A percentile compares a stretch with the other conserved stretches of the same genome.
Evolutionary conservation across 1,140 invertebrate genomes (phyloP).

Genomic region (Aphidius gifuensis): DNA sequence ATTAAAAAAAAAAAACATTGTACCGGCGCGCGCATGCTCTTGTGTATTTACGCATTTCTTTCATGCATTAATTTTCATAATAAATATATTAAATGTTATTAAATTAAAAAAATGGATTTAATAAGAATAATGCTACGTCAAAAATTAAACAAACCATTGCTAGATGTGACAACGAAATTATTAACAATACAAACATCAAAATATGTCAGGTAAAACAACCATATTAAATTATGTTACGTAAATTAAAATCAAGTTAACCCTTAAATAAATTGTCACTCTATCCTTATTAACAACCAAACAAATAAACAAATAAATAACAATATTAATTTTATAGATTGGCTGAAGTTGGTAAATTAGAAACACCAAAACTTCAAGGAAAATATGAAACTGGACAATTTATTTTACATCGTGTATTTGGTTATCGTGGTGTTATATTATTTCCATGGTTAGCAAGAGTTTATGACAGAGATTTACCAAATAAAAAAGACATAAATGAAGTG

Average conservation of each 20-base stretch:
- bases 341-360: slow-evolving; percentile 78
- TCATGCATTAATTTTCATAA: no score
- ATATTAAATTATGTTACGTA: neutral
- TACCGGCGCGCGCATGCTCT: no score
- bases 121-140: neutral
- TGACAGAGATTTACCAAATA: slow-evolving; percentile 78
- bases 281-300: no score
- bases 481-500: slow-evolving; percentile 46
- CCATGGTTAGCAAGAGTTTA: slow-evolving; percentile 94
- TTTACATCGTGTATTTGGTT: slow-evolving; percentile 92
- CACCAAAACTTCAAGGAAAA: slow-evolving; percentile 81
- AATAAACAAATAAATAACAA: neutral
- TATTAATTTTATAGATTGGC: slow-evolving; percentile 57
- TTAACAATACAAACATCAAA: slow-evolving; percentile 10
- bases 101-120: slow-evolving; percentile 1
- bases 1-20: no score
- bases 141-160: slow-evolving; percentile 1
- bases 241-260: neutral
- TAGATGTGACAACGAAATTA: slow-evolving; percentile 15
- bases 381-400: slow-evolving; percentile 96
- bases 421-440: slow-evolving; percentile 91
- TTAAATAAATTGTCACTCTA: neutral
- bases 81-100: no score
- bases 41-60: no score
- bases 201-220: slow-evolving; percentile 15